Conservation (phyloP, 2,888 invertebrate genomes). For the Agrilus mali region DNA sequence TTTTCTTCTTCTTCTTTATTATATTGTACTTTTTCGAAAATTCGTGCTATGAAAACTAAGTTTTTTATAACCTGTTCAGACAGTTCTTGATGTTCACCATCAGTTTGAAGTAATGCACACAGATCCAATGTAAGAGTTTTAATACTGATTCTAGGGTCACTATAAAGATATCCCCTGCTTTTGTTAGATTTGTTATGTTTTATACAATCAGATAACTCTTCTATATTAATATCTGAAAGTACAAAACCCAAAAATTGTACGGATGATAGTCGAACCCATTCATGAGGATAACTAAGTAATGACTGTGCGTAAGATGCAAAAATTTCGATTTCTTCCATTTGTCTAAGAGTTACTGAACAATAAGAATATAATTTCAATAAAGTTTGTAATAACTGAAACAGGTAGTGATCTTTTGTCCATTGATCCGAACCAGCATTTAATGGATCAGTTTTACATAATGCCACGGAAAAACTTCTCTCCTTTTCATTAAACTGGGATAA, state of each 20-base stretch:
- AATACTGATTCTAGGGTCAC: constrained; percentile 46
- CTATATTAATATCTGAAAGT: constrained; percentile 48
- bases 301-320: constrained; percentile 55
- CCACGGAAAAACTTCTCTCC: constrained; percentile 43
- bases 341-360: constrained; percentile 47
- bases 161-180: constrained; percentile 36
- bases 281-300: constrained; percentile 68
- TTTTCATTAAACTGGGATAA: constrained; percentile 25
- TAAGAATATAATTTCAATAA: constrained; percentile 53
- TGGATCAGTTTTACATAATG: constrained; percentile 36
- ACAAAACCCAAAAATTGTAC: constrained; percentile 65
- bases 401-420: constrained; percentile 55
- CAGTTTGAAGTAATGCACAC: constrained; percentile 59
- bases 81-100: constrained; percentile 53
- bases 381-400: constrained; percentile 62
- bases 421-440: constrained; percentile 30
- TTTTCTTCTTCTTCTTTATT: constrained; percentile 29
- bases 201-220: constrained; percentile 42
- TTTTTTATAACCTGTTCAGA: constrained; percentile 63
- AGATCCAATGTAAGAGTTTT: constrained; percentile 61
- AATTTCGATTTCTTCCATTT: constrained; percentile 40
- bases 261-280: constrained; percentile 72
- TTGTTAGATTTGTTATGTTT: constrained; percentile 22
- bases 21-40: constrained; percentile 43
- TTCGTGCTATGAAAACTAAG: constrained; percentile 54